Base-by-base conservation (phyloP, 2,113 vertebrate species). In the Burhinus bistriatus region DNA sequence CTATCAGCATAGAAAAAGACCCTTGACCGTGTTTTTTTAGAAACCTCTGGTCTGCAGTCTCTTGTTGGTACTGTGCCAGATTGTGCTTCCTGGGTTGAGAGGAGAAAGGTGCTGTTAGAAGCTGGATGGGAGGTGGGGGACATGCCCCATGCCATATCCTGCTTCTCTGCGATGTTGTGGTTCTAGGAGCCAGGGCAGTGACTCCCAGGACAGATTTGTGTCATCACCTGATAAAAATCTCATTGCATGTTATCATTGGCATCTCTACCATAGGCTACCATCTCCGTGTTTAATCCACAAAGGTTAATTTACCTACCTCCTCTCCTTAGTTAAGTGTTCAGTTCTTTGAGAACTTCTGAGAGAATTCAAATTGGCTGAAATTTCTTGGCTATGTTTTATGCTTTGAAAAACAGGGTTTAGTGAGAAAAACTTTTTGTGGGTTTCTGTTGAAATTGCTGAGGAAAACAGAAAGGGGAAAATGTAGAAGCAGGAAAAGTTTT, bases 401-500 rank as follows among this genome's bases (percentile, higher is more conserved):
- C 71, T 88, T 86, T 9, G 23, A 66, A 90, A 91, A 88, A 36
- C 6, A 45, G 7, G 4, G 7, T 54, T 76, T 54, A 72, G 9
- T 72, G 34, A 22, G 70, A 58, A 83, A 91, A 64, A 25, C 2
- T 34, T 79, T 54, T 78, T 49, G 49, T 76, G 66, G 2, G 16
- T 93, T 96, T 93, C 52, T 83, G 49, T 79, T 84, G 42, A 78
- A 87, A 71, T 87, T 83, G 11, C 88, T 85, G 42, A 64, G 34
- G 61, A 84, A 85, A 93, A 58, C 36, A 2, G 32, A 82, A 76
- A 77, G 11, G 13, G 26, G 9, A 62, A 94, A 93, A 85, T 42
- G 25, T 83, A 90, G 71, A 92, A 93, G 30, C 36, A 92, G 34
- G 14, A 64, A 87, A 54, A 84, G n/a, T 86, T 93, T 95, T 88